Evolutionary conservation across 2,113 vertebrate genomes (phyloP), one percentile per base, ranked within the genome.

Genomic region (Cololabis saira): DNA sequence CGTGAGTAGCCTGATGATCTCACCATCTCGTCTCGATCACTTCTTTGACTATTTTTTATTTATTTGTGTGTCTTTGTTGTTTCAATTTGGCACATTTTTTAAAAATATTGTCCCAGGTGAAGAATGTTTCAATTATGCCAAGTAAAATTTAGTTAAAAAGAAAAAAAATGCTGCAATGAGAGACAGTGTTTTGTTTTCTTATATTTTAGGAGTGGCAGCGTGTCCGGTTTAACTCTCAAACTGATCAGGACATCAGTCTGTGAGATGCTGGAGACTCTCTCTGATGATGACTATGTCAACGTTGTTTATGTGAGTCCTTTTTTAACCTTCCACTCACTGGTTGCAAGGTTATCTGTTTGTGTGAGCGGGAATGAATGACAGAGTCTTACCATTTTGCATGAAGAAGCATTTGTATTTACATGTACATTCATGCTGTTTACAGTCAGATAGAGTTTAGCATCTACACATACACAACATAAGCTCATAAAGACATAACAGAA

Each of bases 221-320:
- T 99, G 65, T 99, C 96, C 52, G 98, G 98, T 24, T 65, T 99
- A 82, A 99, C 98, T 0, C 80, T 99, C 63, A 99, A 98, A 84
- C 88, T 99, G 71, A 99, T 99, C 89, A 92, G 96, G 61, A 98
- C 97, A 0, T 98, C 98, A 0, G 98, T 99, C 88, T 95, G 94
- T 1, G 97, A 99, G 86, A 99, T 99, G 97, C 85, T 99, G 66
- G 97, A 99, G 85, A 99, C 98, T 0, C 92, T 99, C 76, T 99
- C 98, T 1, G 98, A 99, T 0, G 97, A 99, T 9, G 98, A 99
- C 82, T 99, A 97, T 30, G 98, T 99, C 88, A 99, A 99, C 41
- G 96, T 99, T n/a, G 97, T 98, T 87, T 96, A 96, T 37, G 98
- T 99, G 84, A 98, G 98, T 98, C 83, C 24, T 71, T 50, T 10